Base-by-base conservation (phyloP, 2,888 invertebrate genomes). In the Abrostola triplasia region DNA sequence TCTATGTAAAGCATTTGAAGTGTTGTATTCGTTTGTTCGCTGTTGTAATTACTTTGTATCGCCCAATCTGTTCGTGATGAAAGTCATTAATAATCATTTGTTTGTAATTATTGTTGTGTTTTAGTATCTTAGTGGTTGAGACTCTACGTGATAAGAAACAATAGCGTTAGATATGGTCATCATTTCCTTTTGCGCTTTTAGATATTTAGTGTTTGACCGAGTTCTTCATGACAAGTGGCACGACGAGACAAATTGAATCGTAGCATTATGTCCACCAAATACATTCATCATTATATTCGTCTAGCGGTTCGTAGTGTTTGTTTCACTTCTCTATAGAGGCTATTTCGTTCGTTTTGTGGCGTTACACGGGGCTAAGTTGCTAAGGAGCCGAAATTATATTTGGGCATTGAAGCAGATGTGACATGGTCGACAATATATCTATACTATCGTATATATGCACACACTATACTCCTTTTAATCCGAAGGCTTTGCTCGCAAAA, bases 1-100 rank as follows among this genome's bases (percentile, higher is more conserved):
- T 76, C 67, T 83, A 86, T 83, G 82, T 82, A 81, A 84, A 86
- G 72, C 78, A 65, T 73, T 75, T 76, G 77, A 49, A 66, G 62
- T 64, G 59, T 64, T 58, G 44, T 59, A 55, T 35, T 50, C 52
- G 53, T 66, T 62, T n/a, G 54, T 66, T 78, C 58, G 51, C 48
- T 65, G 50, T 59, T 10, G 57, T 57, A 60, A 65, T 76, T 76
- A 53, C 4, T 47, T 58, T 41, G 48, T 76, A 76, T 66, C 72
- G 48, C 44, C 38, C 35, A 47, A 65, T 76, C 57, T 13, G n/a
- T 65, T 76, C 59, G 50, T 75, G 71, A 70, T 70, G 50, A 71
- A 54, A 58, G 42, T 48, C 55, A 58, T 75, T 65, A 58, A 51
- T 59, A 42, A 36, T 70, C 42, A 57, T 72, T 71, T 65, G 1